Conservation (phyloP, 1,140 invertebrate genomes). For the Sitobion miscanthi region DNA sequence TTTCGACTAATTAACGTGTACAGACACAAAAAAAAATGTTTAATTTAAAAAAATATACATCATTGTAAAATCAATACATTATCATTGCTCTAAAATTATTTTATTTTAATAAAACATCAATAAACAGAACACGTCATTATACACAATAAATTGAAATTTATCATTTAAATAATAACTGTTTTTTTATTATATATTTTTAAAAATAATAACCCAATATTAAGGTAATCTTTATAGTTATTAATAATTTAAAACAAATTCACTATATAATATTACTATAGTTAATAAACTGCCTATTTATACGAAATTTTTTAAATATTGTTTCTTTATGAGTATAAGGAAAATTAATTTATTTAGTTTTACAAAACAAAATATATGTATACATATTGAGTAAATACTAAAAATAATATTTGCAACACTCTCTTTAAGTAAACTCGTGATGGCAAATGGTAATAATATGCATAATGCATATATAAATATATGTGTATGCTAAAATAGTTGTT, state of each 20-base stretch:
- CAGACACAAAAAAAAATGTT: too few species aligned
- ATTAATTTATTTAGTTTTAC: too few species aligned
- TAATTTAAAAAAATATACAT: too few species aligned
- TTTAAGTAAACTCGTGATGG: neutral
- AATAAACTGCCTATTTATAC: neutral
- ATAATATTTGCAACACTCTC: neutral
- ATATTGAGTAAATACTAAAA: neutral
- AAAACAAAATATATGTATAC: neutral
- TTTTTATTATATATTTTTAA: too few species aligned
- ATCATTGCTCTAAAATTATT: too few species aligned
- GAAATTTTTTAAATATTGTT: neutral
- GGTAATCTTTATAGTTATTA: neutral
- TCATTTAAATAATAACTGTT: neutral
- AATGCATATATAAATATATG: neutral
- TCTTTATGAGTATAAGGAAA: too few species aligned
- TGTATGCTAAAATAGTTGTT: neutral
- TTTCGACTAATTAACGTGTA: too few species aligned
- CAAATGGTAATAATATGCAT: neutral
- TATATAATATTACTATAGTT: neutral
- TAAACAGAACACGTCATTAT: neutral
- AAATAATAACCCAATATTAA: too few species aligned
- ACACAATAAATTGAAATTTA: neutral
- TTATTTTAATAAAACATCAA: too few species aligned
- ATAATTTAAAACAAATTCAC: neutral
- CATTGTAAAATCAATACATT: too few species aligned